Conservation (phyloP, 2,888 invertebrate species). For the Ferdinandea cuprea region DNA sequence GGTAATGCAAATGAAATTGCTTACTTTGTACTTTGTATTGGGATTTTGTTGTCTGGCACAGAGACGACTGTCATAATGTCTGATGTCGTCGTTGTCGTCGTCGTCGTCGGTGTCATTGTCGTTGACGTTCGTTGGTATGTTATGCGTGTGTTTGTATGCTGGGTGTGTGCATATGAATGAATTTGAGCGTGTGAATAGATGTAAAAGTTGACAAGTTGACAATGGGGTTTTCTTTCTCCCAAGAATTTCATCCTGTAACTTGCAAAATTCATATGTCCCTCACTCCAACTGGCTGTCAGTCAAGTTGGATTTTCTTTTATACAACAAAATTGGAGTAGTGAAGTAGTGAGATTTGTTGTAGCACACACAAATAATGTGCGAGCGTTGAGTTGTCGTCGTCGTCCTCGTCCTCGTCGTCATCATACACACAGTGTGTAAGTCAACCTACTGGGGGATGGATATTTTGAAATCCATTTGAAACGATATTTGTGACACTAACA, state of each 20-base stretch:
- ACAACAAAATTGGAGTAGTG: constrained; percentile 63
- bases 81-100: constrained; percentile 63
- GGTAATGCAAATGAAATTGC: constrained; percentile 74
- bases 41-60: constrained; percentile 74
- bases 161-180: constrained; percentile 15
- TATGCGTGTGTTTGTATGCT: constrained; percentile 27
- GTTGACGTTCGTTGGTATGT: constrained; percentile 55
- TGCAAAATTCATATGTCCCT: constrained; percentile 22
- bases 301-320: constrained; percentile 66
- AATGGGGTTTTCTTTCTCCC: constrained; percentile 49
- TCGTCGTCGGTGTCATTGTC: constrained; percentile 60
- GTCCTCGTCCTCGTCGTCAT: too few relatives aligned
- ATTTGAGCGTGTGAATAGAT: constrained; percentile 58
- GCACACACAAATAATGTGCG: constrained; percentile 33
- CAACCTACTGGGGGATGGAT: constrained; percentile 51
- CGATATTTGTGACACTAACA: constrained; percentile 46
- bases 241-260: constrained; percentile 32
- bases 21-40: constrained; percentile 74
- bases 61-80: constrained; percentile 74
- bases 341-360: constrained; percentile 61
- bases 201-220: constrained; percentile 71
- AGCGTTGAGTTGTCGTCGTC: too few relatives aligned
- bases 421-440: constrained; percentile 26
- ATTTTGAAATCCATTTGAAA: constrained; percentile 57
- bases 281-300: constrained; percentile 47